phyloP scores from a whole-genome alignment of 2,888 invertebrate genomes.

The Philopedon plagiatum region DNA sequence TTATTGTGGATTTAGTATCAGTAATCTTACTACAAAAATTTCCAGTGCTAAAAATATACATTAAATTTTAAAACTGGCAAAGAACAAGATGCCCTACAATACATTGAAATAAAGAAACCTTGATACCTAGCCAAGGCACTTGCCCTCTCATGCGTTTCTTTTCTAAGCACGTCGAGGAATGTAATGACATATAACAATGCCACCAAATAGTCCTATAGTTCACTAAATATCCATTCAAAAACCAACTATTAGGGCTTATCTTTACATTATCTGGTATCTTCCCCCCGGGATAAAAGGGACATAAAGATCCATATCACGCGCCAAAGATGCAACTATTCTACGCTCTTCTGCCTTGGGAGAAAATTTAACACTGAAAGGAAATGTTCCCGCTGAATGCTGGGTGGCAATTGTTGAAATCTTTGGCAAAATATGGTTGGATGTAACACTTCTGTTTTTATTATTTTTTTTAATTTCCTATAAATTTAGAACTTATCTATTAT shows the following conservation, averaged over 20 bases:
- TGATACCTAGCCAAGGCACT: not conserved
- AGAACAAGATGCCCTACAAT: no score
- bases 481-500: no score
- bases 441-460: no score
- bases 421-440: no score
- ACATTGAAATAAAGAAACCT: no score
- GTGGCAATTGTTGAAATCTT: conserved; percentile 19
- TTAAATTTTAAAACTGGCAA: no score
- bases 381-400: not conserved
- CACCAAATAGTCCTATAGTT: conserved; percentile 13
- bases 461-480: no score
- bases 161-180: conserved; percentile 4
- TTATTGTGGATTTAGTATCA: no score
- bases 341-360: conserved; percentile 25
- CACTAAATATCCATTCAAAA: conserved; percentile 36
- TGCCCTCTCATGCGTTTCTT: not conserved
- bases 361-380: conserved; percentile 10
- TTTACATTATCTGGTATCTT: conserved; percentile 45
- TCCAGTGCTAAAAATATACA: no score
- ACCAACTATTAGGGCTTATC: conserved; percentile 45
- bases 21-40: no score
- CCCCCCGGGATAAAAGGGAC: conserved; percentile 37
- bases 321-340: conserved; percentile 40
- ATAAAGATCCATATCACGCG: conserved; percentile 50
- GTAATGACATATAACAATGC: conserved; percentile 20